A percentile compares a stretch with the other conserved stretches of the same genome.
Conservation (phyloP, 2,888 invertebrate genomes). For the Pharmacophagus antenor region DNA sequence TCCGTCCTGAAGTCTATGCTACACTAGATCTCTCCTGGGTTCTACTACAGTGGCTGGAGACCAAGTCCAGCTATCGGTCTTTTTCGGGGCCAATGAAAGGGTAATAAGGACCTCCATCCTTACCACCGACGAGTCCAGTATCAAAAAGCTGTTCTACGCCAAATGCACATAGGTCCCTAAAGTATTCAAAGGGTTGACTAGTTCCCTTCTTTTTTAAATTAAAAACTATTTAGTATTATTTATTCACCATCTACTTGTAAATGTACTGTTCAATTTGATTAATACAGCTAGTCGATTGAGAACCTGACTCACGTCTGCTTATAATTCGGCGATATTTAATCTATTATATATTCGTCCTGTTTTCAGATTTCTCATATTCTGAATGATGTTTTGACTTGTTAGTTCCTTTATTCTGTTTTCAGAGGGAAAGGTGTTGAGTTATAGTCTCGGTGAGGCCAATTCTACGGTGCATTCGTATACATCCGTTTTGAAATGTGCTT, state of each 20-base stretch:
- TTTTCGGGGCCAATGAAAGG: too few species aligned
- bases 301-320: neutral
- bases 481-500: conserved; percentile 67
- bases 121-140: too few species aligned
- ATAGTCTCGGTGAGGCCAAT: conserved; percentile 53
- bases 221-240: neutral
- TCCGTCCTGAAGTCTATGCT: too few species aligned
- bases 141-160: too few species aligned
- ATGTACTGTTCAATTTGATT: neutral
- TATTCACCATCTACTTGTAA: neutral
- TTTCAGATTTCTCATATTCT: conserved; percentile 30
- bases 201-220: neutral
- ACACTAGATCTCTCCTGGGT: too few species aligned
- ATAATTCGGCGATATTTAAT: neutral
- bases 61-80: too few species aligned
- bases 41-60: too few species aligned
- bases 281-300: neutral
- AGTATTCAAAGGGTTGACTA: too few species aligned
- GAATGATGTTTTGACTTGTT: conserved; percentile 55
- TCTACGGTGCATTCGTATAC: conserved; percentile 65
- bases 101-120: too few species aligned
- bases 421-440: conserved; percentile 62
- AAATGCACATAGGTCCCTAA: too few species aligned
- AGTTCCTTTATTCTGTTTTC: conserved; percentile 63
- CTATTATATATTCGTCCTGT: conserved; percentile 2